Percentiles rank a stretch among this genome's conserved stretches.
Evolutionary conservation across 1,140 invertebrate genomes (phyloP).

Genomic region (Pomacea maculata): DNA sequence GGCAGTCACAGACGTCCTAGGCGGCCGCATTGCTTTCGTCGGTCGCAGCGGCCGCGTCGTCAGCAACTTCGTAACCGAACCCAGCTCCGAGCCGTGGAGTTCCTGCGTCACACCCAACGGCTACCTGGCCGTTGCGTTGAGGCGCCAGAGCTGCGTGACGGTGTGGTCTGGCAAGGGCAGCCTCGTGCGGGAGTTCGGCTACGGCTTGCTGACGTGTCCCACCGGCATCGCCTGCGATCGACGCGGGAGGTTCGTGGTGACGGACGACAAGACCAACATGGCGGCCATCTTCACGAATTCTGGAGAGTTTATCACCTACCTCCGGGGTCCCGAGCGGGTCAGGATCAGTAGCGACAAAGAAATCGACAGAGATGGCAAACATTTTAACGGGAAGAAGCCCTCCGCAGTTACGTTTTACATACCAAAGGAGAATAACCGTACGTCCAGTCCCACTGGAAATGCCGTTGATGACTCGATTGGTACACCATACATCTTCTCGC

Average conservation of each 20-base stretch:
- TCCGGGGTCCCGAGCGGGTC: background rate
- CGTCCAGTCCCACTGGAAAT: too few relatives aligned
- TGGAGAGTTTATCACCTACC: slow-evolving; percentile 22
- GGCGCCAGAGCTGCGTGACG: slow-evolving; percentile 29
- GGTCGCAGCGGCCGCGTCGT: slow-evolving; percentile 1
- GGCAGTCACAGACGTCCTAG: slow-evolving; percentile 12
- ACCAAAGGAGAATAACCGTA: too few relatives aligned
- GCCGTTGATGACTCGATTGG: too few relatives aligned
- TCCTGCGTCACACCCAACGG: slow-evolving; percentile 23
- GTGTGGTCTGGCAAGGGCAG: slow-evolving; percentile 29
- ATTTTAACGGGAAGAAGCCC: too few relatives aligned
- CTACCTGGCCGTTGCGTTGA: slow-evolving; percentile 31
- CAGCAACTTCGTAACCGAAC: slow-evolving; percentile 6
- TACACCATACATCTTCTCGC: slow-evolving; percentile 19
- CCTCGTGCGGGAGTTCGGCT: slow-evolving; percentile 25
- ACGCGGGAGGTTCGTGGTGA: slow-evolving; percentile 32
- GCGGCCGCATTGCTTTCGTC: slow-evolving; percentile 3
- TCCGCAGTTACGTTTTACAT: too few relatives aligned
- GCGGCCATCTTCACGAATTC: slow-evolving; percentile 26
- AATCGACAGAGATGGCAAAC: too few relatives aligned
- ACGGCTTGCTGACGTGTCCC: slow-evolving; percentile 30
- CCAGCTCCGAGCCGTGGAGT: slow-evolving; percentile 30
- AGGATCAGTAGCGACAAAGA: too few relatives aligned
- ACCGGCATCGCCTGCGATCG: slow-evolving; percentile 37
- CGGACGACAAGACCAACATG: slow-evolving; percentile 32